Evolutionary conservation across 2,113 vertebrate genomes (phyloP), one percentile per base, ranked within the genome.

Genomic region (Baryphthengus martii): DNA sequence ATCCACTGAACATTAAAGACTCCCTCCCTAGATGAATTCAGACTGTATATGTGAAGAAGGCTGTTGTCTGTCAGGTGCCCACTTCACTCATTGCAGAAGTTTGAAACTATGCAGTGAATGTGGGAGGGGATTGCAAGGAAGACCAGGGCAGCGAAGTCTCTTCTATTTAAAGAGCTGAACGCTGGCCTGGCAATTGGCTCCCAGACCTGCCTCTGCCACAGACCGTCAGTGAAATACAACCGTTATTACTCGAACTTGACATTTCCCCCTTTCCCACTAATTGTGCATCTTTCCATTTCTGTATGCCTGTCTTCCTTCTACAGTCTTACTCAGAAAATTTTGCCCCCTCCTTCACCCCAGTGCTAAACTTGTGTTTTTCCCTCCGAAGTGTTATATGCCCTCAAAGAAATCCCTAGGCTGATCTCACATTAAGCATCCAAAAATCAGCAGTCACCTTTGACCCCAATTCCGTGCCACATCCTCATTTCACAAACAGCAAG

Each of bases 51-150:
- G 76, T 52, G 59, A 94, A 83, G 90, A 92, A 86, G 47, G 20
- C 90, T 63, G 90, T 28, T 85, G 86, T 70, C 96, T 55, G 59
- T 96, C 95, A 97, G 85, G 92, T 96, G 96, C 88, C 75, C 79
- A 83, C 79, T 96, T 96, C 95, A 96, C 85, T 96, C 96, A 96
- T 3, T 76, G 86, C 92, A 95, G 86, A 88, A 93, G 72, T 95
- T 45, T 77, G 72, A 93, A 96, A 95, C 86, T 95, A 95, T 95
- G 94, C 68, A 71, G 59, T 92, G 94, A 96, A 97, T 90, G 94
- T 92, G 92, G 92, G 96, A 94, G 90, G 81, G 83, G 85, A 96
- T 2, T 80, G 85, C 59, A 90, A 70, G 63, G 50, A 94, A 86
- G 72, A 93, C 17, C 3, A 39, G 26, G 56, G 63, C 31, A 82